Evolutionary conservation across 2,113 vertebrate genomes (phyloP), one percentile per base, ranked within the genome.

Genomic region (Dasyornis broadbenti): DNA sequence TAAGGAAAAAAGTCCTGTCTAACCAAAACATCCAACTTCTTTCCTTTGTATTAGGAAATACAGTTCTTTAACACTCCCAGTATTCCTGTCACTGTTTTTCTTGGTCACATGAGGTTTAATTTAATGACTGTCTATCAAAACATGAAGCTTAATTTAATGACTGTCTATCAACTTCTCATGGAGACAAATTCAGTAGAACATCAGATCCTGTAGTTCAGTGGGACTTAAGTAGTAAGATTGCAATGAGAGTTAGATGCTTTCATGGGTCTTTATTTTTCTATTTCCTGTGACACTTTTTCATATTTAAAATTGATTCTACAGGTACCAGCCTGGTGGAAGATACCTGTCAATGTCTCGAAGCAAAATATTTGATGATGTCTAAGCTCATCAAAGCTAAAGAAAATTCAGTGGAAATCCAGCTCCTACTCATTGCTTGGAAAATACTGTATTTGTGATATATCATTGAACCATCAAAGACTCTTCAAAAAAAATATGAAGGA

Each of bases 311-410:
- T 61, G 54, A 92, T 72, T 83, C 82, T 96, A 68, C 94, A 99
- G 99, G 95, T 98, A 98, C 94, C 98, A 98, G 23, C 91, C 98
- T 35, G 98, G 98, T 89, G 99, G 99, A 94, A 98, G 99, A 39
- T 99, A 99, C 54, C 97, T 99, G 80, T 99, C 99, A 42, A 99
- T 99, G 92, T 99, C 99, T 92, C 98, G 98, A 89, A 99, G 98
- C 91, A 96, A 98, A 96, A 99, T 99, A 97, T 99, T 99, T 95
- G 99, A 99, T 94, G 99, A 99, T 92, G 98, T 99, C 68, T 99
- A 92, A 98, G 83, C 14, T 50, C n/a, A 35, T 92, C 44, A 88
- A 90, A 95, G 64, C 69, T 92, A 61, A 71, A 80, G 84, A 91
- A 91, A 78, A 91, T 79, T 68, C 59, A 60, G 7, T 86, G 52